Evolutionary conservation across 2,888 invertebrate genomes (phyloP).

Genomic region (Allolobophora icterica): DNA sequence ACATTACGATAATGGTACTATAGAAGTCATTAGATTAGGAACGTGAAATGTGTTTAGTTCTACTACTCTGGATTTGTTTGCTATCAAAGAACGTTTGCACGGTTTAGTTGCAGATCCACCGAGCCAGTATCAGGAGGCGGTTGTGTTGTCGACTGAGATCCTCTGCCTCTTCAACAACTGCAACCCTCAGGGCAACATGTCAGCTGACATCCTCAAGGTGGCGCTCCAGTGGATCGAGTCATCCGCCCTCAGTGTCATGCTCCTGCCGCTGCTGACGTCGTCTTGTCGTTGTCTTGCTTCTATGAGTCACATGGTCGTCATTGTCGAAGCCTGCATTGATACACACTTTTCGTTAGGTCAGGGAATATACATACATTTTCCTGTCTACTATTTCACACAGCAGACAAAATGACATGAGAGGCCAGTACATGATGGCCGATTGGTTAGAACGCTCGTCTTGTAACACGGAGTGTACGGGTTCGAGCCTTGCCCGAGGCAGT

Average conservation of each 20-base stretch:
- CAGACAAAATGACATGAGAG: not conserved
- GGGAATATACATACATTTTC: not conserved
- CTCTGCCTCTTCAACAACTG: slow-evolving; percentile 60
- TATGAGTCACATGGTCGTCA: slow-evolving; percentile 54
- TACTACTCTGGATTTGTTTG: too few relatives aligned
- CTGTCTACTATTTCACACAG: not conserved
- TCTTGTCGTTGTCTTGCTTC: slow-evolving; percentile 58
- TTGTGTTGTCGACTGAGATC: slow-evolving; percentile 57
- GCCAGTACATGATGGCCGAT: not conserved
- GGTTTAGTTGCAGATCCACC: slow-evolving; percentile 48
- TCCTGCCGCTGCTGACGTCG: slow-evolving; percentile 59
- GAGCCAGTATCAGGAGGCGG: slow-evolving; percentile 55
- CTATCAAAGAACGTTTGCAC: not conserved
- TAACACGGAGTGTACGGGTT: too few relatives aligned
- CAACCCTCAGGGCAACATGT: slow-evolving; percentile 56
- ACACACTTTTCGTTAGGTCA: slow-evolving; percentile 53
- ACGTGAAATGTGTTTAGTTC: not conserved
- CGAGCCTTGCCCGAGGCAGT: too few relatives aligned
- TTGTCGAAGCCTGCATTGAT: slow-evolving; percentile 60
- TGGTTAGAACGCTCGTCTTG: too few relatives aligned
- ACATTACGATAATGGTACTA: not conserved
- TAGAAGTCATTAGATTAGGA: not conserved
- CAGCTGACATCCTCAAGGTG: slow-evolving; percentile 52
- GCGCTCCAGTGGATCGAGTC: slow-evolving; percentile 59
- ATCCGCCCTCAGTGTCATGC: slow-evolving; percentile 59